phyloP scores from a whole-genome alignment of 2,888 invertebrate species.

The Pelosia muscerda region DNA sequence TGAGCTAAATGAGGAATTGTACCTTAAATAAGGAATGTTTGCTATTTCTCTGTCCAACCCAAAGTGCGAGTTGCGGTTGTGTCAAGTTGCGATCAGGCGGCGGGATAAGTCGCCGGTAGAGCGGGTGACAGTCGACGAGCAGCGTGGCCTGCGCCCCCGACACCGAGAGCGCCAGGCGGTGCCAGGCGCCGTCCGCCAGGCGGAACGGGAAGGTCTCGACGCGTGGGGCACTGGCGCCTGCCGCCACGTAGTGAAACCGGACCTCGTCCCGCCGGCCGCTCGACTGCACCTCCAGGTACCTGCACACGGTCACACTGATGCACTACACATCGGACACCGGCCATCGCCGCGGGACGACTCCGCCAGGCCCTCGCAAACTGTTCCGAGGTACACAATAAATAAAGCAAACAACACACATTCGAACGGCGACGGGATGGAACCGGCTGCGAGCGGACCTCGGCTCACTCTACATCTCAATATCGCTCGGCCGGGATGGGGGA shows the following conservation, averaged over 20 bases:
- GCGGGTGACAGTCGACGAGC: conserved; percentile 94
- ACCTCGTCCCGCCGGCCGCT: conserved; percentile 95
- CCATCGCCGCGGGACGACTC: conserved; percentile 59
- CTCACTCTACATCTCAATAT: conserved; percentile 87
- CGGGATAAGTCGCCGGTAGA: conserved; percentile 93
- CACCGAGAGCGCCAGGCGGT: conserved; percentile 93
- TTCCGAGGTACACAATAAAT: conserved; percentile 87
- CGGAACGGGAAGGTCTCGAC: conserved; percentile 96
- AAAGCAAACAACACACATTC: conserved; percentile 83
- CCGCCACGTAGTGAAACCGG: conserved; percentile 93
- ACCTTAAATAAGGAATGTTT: conserved; percentile 96
- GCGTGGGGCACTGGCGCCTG: conserved; percentile 87
- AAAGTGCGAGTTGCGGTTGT: conserved; percentile 91
- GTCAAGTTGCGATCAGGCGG: conserved; percentile 93
- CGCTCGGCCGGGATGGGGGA: conserved; percentile 85
- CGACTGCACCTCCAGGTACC: conserved; percentile 96
- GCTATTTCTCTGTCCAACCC: conserved; percentile 95
- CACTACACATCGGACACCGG: conserved; percentile 60
- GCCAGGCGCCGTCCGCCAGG: conserved; percentile 95
- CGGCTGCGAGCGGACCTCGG: conserved; percentile 79
- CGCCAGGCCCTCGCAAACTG: conserved; percentile 77
- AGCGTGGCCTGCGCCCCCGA: conserved; percentile 94
- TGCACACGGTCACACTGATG: conserved; percentile 76
- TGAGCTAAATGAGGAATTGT: conserved; percentile 27
- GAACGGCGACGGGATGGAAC: conserved; percentile 71